Conservation (phyloP, 2,888 invertebrate species). For the Netelia melanura region DNA sequence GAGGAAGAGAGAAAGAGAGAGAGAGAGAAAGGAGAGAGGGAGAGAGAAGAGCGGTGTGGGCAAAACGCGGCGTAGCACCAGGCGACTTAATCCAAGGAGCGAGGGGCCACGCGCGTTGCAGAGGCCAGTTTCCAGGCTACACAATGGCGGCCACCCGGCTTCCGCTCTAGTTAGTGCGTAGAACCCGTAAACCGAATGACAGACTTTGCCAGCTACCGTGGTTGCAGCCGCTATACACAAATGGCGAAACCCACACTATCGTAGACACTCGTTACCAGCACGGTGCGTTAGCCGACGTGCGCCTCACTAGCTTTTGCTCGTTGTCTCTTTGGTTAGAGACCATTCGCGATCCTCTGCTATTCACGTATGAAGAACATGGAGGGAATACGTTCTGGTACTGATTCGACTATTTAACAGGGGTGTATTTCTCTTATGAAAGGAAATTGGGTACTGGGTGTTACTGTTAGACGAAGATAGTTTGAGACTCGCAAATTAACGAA, state of each 20-base stretch:
- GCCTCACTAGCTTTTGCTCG: slow-evolving; percentile 23
- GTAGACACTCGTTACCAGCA: slow-evolving; percentile 65
- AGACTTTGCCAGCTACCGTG: slow-evolving; percentile 66
- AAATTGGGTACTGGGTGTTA: too few relatives aligned
- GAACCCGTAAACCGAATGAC: slow-evolving; percentile 77
- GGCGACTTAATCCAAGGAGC: slow-evolving; percentile 73
- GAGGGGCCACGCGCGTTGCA: slow-evolving; percentile 67
- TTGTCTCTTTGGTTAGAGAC: slow-evolving; percentile 21
- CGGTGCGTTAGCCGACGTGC: slow-evolving; percentile 29
- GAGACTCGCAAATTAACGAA: too few relatives aligned
- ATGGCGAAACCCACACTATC: slow-evolving; percentile 19
- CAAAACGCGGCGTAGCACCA: slow-evolving; percentile 47
- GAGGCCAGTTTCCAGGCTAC: slow-evolving; percentile 69
- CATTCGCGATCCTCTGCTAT: slow-evolving; percentile 11
- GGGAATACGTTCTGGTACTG: neutral
- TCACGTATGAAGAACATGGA: neutral
- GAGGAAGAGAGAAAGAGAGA: slow-evolving; percentile 3
- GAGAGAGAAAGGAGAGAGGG: slow-evolving; percentile 25
- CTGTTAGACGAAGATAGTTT: too few relatives aligned
- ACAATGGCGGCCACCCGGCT: slow-evolving; percentile 80
- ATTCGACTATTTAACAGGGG: neutral
- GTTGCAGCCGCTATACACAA: slow-evolving; percentile 8
- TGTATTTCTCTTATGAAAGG: neutral
- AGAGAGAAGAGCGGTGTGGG: slow-evolving; percentile 51
- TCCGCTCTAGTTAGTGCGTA: slow-evolving; percentile 79